Base-by-base conservation (phyloP, 2,797 vertebrate genomes). In the Meda fulgida region DNA sequence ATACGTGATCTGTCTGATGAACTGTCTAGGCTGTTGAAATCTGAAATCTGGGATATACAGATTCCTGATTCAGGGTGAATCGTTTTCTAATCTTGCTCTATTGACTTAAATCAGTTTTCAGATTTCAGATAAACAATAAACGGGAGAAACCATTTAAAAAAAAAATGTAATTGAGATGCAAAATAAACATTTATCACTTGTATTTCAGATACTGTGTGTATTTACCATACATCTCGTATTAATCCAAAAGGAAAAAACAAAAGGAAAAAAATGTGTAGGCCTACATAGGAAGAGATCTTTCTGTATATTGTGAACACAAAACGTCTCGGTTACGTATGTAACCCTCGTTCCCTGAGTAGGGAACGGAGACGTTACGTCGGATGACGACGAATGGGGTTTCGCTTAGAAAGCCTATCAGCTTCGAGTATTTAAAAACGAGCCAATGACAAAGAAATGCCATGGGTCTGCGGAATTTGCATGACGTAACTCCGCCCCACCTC, bases 61-160 rank as follows among this genome's bases (percentile, higher is more conserved):
- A 26, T n/a, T 78, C 29, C 66, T n/a, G 29, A 73, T 79, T 60
- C 11, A 72, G 2, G 13, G 19, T n/a, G 66, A 84, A 78, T 48
- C 5, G 13, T 70, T 79, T 63, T 69, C 66, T 63, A 69, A 78
- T 84, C 73, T 55, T 70, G n/a, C 73, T 58, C 36, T 70, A 65
- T 69, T 58, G 48, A 58, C 73, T 84, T 67, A 58, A 65, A 83
- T 71, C 58, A 83, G 55, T 48, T 78, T 78, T 78, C 38, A 43
- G 63, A 77, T 19, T 23, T 55, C 36, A 55, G n/a, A 77, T 40
- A 78, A 51, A 78, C 3, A 55, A 38, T 34, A 84, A 53, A 77
- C 6, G 11, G 31, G 36, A 67, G 16, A 29, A 21, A 43, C 8
- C 0, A 72, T n/a, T n/a, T n/a, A n/a, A n/a, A n/a, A 31, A 31